Conservation (phyloP, 2,888 invertebrate species). For the Aporophyla lueneburgensis region DNA sequence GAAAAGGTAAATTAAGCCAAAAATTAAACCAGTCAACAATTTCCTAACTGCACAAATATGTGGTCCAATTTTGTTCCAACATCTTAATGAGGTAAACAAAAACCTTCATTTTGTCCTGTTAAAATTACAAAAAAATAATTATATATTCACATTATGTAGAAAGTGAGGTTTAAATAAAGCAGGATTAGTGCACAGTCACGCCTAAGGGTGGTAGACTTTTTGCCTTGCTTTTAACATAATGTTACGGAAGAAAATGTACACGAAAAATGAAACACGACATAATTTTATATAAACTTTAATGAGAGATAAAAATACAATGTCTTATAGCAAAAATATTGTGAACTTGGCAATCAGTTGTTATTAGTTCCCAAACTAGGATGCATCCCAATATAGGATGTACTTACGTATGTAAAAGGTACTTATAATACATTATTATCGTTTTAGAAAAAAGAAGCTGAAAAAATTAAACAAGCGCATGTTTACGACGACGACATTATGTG, state of each 20-base stretch:
- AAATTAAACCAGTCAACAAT: not conserved
- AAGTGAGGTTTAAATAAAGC: slow-evolving; percentile 53
- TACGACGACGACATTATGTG: too few relatives aligned
- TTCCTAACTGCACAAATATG: not conserved
- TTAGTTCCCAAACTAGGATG: not conserved
- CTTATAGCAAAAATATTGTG: slow-evolving; percentile 24
- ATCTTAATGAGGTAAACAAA: slow-evolving; percentile 41
- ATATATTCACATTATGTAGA: slow-evolving; percentile 58
- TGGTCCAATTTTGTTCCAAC: not conserved
- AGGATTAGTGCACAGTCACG: slow-evolving; percentile 73
- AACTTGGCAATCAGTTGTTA: not conserved
- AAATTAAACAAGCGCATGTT: too few relatives aligned
- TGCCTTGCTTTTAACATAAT: slow-evolving; percentile 58
- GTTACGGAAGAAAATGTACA: slow-evolving; percentile 35
- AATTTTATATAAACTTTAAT: slow-evolving; percentile 61
- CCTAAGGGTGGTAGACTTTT: slow-evolving; percentile 36
- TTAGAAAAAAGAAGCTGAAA: too few relatives aligned
- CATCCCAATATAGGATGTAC: not conserved
- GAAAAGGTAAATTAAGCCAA: not conserved
- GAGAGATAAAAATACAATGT: slow-evolving; percentile 45
- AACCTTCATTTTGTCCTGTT: slow-evolving; percentile 18
- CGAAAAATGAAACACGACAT: slow-evolving; percentile 18
- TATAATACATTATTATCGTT: too few relatives aligned
- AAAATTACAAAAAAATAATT: slow-evolving; percentile 40
- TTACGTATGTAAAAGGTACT: not conserved